These are phyloP conservation scores for Isoperla grammatica DNA, from an alignment of 2,888 invertebrate genomes.

Conservation along the genomic window DNA sequence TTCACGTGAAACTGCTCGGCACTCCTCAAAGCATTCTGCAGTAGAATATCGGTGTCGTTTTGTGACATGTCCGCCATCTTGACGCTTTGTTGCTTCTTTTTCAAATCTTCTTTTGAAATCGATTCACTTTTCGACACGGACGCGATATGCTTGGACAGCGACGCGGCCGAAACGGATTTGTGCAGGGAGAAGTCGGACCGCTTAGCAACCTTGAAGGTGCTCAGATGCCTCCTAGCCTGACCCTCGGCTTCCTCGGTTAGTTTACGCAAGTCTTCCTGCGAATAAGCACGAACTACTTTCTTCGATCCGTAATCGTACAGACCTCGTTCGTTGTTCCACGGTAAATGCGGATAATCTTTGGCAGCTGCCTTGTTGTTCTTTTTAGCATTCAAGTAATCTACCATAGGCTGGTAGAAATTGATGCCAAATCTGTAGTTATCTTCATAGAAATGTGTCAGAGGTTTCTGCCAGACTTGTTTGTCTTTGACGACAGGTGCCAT, in stretches of 20 bases:
- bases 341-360: constrained; percentile 60
- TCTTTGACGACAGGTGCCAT: constrained; percentile 25
- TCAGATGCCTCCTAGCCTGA: constrained; percentile 62
- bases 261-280: constrained; percentile 59
- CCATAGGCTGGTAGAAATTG: constrained; percentile 82
- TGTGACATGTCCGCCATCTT: constrained; percentile 44
- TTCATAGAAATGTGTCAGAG: constrained; percentile 65
- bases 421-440: constrained; percentile 80
- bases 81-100: constrained; percentile 33
- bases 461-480: constrained; percentile 47
- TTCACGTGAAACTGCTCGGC: constrained; percentile 44
- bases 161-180: constrained; percentile 28
- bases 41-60: constrained; percentile 46
- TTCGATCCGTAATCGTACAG: constrained; percentile 61
- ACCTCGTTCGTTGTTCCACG: constrained; percentile 66
- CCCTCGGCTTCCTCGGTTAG: constrained; percentile 62
- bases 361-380: constrained; percentile 48
- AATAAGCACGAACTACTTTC: constrained; percentile 59
- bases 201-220: constrained; percentile 47
- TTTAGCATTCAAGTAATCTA: constrained; percentile 73
- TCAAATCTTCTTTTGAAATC: constrained; percentile 9
- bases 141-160: constrained; percentile 25
- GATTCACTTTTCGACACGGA: constrained; percentile 7
- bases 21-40: constrained; percentile 42
- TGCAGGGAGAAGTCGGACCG: constrained; percentile 23